Percentiles rank a stretch among this genome's conserved stretches.
Evolutionary conservation across 2,888 invertebrate genomes (phyloP).

Genomic region (Cerceris rybyensis): DNA sequence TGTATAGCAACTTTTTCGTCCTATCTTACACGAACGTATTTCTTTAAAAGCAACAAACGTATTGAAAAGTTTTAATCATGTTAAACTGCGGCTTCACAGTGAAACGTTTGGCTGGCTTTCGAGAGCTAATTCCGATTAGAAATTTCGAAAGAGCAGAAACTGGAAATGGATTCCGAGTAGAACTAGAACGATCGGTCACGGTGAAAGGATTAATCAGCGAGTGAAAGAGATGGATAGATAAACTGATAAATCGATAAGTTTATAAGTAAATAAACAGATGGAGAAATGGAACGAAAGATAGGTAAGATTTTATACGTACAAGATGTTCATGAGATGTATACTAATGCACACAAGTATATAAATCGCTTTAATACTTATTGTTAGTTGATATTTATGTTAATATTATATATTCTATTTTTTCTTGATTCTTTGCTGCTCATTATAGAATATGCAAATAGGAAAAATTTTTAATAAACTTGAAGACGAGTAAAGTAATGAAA

Average conservation of each 20-base stretch:
- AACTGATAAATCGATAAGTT: neutral
- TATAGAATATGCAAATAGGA: too few relatives aligned
- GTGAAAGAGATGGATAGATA: constrained; percentile 1
- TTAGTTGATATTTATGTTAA: too few relatives aligned
- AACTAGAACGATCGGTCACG: neutral
- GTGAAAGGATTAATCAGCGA: constrained; percentile 2
- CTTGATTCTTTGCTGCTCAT: too few relatives aligned
- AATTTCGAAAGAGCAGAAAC: constrained; percentile 6
- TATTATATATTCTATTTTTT: too few relatives aligned
- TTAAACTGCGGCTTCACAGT: constrained; percentile 1
- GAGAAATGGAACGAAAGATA: neutral
- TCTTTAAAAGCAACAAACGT: neutral
- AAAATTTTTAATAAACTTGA: too few relatives aligned
- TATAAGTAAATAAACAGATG: neutral
- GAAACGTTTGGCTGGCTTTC: neutral
- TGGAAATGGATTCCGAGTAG: constrained; percentile 4
- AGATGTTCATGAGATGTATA: too few relatives aligned
- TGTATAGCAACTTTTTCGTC: neutral
- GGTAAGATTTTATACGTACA: too few relatives aligned
- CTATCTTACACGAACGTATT: too few relatives aligned
- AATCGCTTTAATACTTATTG: too few relatives aligned
- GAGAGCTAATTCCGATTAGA: constrained; percentile 4
- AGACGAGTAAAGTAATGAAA: too few relatives aligned
- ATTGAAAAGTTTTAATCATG: too few relatives aligned
- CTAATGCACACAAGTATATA: too few relatives aligned